A percentile compares a stretch with the other conserved stretches of the same genome.
phyloP scores from a whole-genome alignment of 1,140 invertebrate genomes.

The Drosophila kepulauana region DNA sequence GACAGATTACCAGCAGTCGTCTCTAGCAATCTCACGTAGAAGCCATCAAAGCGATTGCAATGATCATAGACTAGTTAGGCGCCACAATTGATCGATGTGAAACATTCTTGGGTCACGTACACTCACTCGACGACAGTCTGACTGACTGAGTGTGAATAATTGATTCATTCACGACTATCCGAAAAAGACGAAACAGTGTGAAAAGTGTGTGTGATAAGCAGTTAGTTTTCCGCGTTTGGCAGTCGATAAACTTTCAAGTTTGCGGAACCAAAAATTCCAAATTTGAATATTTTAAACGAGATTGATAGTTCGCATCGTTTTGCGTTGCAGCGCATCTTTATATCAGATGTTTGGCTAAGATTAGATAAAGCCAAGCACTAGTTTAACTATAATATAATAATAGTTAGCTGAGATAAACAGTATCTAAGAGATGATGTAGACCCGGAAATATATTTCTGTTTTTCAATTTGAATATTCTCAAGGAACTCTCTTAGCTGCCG shows the following conservation, averaged over 20 bases:
- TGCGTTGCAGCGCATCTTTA: neutral
- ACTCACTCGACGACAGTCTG: conserved; percentile 24
- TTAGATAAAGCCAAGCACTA: neutral
- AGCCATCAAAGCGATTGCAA: conserved; percentile 14
- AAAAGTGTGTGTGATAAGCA: conserved; percentile 17
- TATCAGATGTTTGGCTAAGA: neutral
- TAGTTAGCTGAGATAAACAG: neutral
- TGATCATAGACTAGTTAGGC: conserved; percentile 43
- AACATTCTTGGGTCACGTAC: conserved; percentile 55
- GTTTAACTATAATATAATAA: neutral
- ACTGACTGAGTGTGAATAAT: conserved; percentile 59
- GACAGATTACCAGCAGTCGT: conserved; percentile 26
- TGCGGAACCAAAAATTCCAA: neutral
- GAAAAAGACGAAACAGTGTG: neutral
- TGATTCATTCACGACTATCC: conserved; percentile 53
- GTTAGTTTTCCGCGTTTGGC: neutral
- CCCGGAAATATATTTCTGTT: neutral
- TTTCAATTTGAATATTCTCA: conserved; percentile 10
- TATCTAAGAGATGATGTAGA: neutral
- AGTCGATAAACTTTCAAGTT: neutral
- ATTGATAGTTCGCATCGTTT: neutral
- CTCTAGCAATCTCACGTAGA: conserved; percentile 37
- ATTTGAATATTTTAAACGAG: neutral
- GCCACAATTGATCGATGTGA: conserved; percentile 37
- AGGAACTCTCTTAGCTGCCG: neutral